phyloP scores from a whole-genome alignment of 1,140 invertebrate species.

The Drosophila pandora region DNA sequence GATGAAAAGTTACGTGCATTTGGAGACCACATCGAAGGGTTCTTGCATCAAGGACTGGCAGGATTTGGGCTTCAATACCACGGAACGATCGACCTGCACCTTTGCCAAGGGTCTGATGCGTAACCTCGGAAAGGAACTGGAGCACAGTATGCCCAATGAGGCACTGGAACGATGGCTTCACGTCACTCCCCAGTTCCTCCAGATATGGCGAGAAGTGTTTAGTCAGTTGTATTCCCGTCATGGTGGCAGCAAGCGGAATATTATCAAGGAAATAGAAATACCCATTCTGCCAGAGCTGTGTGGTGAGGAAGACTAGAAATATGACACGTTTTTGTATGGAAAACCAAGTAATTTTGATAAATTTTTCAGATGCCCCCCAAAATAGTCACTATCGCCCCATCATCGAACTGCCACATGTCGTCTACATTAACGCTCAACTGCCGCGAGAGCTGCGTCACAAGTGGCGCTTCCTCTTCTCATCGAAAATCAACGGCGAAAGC shows the following conservation, averaged over 20 bases:
- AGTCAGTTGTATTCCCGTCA: slow-evolving; percentile 84
- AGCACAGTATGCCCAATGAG: slow-evolving; percentile 63
- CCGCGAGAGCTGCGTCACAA: slow-evolving; percentile 89
- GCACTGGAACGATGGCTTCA: slow-evolving; percentile 79
- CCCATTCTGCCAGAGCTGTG: slow-evolving; percentile 69
- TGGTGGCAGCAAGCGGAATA: slow-evolving; percentile 76
- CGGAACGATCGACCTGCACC: slow-evolving; percentile 84
- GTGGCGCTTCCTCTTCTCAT: slow-evolving; percentile 93
- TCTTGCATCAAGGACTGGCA: slow-evolving; percentile 84
- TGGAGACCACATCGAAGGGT: slow-evolving; percentile 63
- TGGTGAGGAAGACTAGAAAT: slow-evolving; percentile 36
- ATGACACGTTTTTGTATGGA: not conserved
- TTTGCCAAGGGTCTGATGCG: slow-evolving; percentile 85
- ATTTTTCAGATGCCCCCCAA: slow-evolving; percentile 59
- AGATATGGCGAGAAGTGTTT: slow-evolving; percentile 85
- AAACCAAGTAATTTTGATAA: slow-evolving; percentile 1
- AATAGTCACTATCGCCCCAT: slow-evolving; percentile 89
- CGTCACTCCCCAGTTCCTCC: slow-evolving; percentile 75
- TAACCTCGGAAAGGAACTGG: slow-evolving; percentile 68
- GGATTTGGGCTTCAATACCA: slow-evolving; percentile 84
- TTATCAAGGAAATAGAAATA: slow-evolving; percentile 77
- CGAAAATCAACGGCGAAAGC: slow-evolving; percentile 92
- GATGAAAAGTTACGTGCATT: slow-evolving; percentile 75
- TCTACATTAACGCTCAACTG: slow-evolving; percentile 91
- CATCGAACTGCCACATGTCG: slow-evolving; percentile 89